Base-by-base conservation (phyloP, 2,113 vertebrate genomes). In the Columba janthina region DNA sequence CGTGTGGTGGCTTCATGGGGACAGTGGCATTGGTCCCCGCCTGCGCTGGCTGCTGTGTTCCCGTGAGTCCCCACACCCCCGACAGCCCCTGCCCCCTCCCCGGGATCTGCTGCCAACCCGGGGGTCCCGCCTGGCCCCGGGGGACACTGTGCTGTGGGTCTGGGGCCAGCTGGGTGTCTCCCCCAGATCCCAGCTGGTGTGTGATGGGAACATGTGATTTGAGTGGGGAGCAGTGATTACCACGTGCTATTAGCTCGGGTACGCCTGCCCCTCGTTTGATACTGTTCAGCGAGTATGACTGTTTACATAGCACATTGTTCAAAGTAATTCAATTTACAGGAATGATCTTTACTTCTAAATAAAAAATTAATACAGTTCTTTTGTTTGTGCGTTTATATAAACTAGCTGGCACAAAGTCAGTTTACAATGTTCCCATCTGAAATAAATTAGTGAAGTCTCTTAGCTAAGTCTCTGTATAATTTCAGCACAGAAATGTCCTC, bases 381-480 rank as follows among this genome's bases (percentile, higher is more conserved):
- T 97, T 97, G 96, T 96, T 96, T 97, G 96, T 83, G 93, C 92
- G 42, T 94, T 96, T 94, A 72, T 94, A 93, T 93, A 96, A 95
- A 97, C 75, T n/a, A 86, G 85, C 91, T 95, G 87, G 96, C 94
- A 96, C 88, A 72, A 75, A 92, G 92, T 94, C 88, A 91, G 95
- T 90, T 93, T 86, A 70, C 95, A 92, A 44, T 48, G 87, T 88
- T 95, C 96, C 95, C 96, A 97, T 95, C 93, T 97, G 94, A 96
- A 97, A 91, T 91, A 93, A 96, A 97, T 97, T 95, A 97, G 96
- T 10, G 61, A 89, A 62, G 90, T 94, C 95, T 96, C 94, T 94
- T 95, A 96, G 96, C 94, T 93, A 83, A 95, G 95, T 95, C 92
- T 96, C 96, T 97, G 96, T 96, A 90, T 96, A 96, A 97, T 97